Evolutionary conservation across 2,113 vertebrate genomes (phyloP), one percentile per base, ranked within the genome.

Genomic region (Choloepus hoffmanni): DNA sequence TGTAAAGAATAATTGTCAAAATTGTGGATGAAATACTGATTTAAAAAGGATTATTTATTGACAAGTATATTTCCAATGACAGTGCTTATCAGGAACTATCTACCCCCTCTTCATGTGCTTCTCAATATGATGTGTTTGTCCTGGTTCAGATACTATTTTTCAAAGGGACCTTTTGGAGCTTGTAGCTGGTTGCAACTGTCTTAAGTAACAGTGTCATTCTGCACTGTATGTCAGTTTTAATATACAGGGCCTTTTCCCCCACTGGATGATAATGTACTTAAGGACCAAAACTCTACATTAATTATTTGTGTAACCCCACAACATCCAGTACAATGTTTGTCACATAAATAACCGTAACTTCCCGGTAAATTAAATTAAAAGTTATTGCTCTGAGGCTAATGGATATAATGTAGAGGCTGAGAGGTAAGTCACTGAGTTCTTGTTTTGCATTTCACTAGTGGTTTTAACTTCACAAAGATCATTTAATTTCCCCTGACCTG

Each of bases 191-290:
- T 2, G 21, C 7, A 0, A 30, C 43, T 86, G 62, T 14, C 0
- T 74, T 26, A 9, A 9, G 4, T 58, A n/a, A 21, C 0, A 43
- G 63, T 1, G 14, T 33, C 50, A 16, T 23, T 12, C 0, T 6
- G 16, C 63, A 7, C 0, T 33, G 24, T 36, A 5, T 2, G 2
- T 11, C 60, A 48, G 14, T 36, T 28, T 43, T 84, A 43, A 21
- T 2, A 0, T 21, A 4, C 0, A 63, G 9, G 67, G 33, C 9
- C 8, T 85, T 8, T 8, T 24, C 19, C 19, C 53, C 24, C 15
- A 3, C 11, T 13, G 50, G 15, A 50, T 13, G 7, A 3, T 33
- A 43, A 15, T 16, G 0, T 3, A 1, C 3, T 0, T 24, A 21
- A 62, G 36, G 45, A 40, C 19, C 12, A 5, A 23, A 53, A 9